Conservation (phyloP, 2,888 invertebrate species). For the Leptothorax acervorum region DNA sequence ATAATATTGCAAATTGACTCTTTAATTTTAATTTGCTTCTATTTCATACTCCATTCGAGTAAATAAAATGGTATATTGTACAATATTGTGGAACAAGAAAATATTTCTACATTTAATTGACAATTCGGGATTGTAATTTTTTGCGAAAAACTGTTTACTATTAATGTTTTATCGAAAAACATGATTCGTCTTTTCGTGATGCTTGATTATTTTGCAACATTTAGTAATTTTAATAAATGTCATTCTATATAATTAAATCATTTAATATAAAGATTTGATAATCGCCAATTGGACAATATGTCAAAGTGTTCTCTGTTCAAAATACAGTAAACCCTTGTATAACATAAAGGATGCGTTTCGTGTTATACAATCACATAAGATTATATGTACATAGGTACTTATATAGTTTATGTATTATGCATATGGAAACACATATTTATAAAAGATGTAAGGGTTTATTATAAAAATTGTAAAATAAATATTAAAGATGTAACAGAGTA, state of each 20-base stretch:
- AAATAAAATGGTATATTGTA: neutral
- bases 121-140: neutral
- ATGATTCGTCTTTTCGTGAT: neutral
- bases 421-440: too few relatives aligned
- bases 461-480: neutral
- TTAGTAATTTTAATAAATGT: neutral
- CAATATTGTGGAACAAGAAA: neutral
- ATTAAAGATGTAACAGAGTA: too few relatives aligned
- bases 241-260: neutral
- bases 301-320: neutral
- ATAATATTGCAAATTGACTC: neutral
- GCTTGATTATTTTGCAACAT: neutral
- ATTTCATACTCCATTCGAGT: neutral
- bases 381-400: too few relatives aligned
- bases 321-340: neutral
- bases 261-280: neutral
- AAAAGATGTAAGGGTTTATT: too few relatives aligned
- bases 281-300: neutral
- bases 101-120: neutral
- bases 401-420: too few relatives aligned
- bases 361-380: too few relatives aligned
- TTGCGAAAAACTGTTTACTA: neutral
- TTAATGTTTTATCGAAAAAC: neutral
- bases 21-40: conserved; percentile 11
- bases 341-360: too few relatives aligned